A percentile compares a stretch with the other conserved stretches of the same genome.
Conservation (phyloP, 2,888 invertebrate genomes). For the Yponomeuta evonymella region DNA sequence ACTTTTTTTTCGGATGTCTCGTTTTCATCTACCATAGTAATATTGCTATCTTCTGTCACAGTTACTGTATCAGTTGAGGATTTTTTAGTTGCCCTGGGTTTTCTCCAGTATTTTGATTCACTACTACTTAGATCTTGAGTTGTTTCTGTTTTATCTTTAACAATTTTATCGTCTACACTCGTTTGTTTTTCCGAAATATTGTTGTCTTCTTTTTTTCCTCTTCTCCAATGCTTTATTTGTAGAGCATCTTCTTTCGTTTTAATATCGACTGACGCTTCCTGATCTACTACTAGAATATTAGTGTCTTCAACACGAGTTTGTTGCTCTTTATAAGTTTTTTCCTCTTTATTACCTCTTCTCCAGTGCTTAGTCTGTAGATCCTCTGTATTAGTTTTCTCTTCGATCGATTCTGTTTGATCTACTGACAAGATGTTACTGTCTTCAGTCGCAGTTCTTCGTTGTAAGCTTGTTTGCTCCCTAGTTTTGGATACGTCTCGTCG, state of each 20-base stretch:
- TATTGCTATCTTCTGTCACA: not conserved
- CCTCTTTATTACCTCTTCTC: not conserved
- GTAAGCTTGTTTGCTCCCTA: conserved; percentile 3
- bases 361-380: not conserved
- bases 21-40: conserved; percentile 29
- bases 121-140: conserved; percentile 25
- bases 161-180: conserved; percentile 18
- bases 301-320: not conserved
- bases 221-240: conserved; percentile 21
- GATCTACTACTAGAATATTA: not conserved
- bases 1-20: conserved; percentile 23
- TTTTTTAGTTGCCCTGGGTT: conserved; percentile 29
- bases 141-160: conserved; percentile 14
- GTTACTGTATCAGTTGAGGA: conserved; percentile 29
- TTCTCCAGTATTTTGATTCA: conserved; percentile 43
- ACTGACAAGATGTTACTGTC: conserved; percentile 26
- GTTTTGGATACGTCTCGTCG: not conserved
- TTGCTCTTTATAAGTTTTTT: not conserved
- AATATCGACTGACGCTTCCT: not conserved
- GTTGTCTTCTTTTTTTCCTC: conserved; percentile 16
- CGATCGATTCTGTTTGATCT: conserved; percentile 25
- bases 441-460: conserved; percentile 21
- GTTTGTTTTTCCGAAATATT: conserved; percentile 19
- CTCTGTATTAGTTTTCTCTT: conserved; percentile 12
- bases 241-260: conserved; percentile 3